phyloP scores from a whole-genome alignment of 2,113 vertebrate genomes.

The Halichoeres trimaculatus region DNA sequence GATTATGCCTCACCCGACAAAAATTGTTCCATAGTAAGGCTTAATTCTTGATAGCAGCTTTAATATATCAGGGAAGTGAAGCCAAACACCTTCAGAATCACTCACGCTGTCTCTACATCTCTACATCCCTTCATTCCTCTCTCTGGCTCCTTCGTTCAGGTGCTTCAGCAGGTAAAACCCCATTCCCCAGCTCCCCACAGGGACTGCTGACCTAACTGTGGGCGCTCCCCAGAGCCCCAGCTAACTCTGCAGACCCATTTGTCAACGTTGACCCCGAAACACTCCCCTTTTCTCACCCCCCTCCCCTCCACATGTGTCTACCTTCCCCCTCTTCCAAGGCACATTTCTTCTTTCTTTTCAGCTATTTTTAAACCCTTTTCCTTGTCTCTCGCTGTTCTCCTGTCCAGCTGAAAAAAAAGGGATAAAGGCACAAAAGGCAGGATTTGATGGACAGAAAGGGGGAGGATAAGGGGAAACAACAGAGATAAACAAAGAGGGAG shows the following conservation, averaged over 20 bases:
- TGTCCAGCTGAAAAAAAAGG: slow-evolving; percentile 38
- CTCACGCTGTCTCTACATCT: neutral
- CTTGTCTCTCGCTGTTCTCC: slow-evolving; percentile 24
- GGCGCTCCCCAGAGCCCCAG: slow-evolving; percentile 73
- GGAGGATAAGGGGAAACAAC: slow-evolving; percentile 27
- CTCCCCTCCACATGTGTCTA: slow-evolving; percentile 54
- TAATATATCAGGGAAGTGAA: no score
- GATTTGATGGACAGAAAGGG: slow-evolving; percentile 42
- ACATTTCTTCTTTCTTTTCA: slow-evolving; percentile 41
- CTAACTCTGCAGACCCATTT: slow-evolving; percentile 81
- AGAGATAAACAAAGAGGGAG: neutral
- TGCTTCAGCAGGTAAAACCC: slow-evolving; percentile 72
- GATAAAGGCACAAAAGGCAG: slow-evolving; percentile 39
- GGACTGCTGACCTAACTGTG: slow-evolving; percentile 80
- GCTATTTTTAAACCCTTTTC: slow-evolving; percentile 78
- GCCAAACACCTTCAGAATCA: slow-evolving; percentile 5
- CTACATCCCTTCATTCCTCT: neutral
- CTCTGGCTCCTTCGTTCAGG: slow-evolving; percentile 42
- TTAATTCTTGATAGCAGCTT: no score
- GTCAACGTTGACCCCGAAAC: slow-evolving; percentile 83
- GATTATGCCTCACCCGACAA: no score
- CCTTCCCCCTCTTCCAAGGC: slow-evolving; percentile 36
- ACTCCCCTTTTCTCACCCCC: slow-evolving; percentile 42
- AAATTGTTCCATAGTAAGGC: no score
- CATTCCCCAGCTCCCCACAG: slow-evolving; percentile 66